Conservation (phyloP, 2,888 invertebrate genomes). For the Galerucella nymphaeae region DNA sequence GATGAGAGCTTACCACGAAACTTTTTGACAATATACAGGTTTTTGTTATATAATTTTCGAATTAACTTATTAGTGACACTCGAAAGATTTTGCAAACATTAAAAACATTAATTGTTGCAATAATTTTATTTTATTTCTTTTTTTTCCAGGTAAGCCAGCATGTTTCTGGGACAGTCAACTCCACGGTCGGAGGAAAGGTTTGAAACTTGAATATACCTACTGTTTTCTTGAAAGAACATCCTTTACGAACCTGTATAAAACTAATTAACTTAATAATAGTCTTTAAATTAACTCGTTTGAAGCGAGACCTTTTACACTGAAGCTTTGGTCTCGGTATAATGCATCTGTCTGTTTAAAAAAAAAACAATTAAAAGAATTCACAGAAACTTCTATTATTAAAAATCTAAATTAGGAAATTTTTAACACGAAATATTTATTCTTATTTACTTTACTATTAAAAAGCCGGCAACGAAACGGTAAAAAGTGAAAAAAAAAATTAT, state of each 20-base stretch:
- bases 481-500: too few species aligned
- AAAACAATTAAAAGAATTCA: neutral
- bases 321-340: constrained; percentile 1
- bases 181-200: neutral
- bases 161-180: neutral
- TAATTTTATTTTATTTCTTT: neutral
- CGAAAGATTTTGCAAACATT: neutral
- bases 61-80: neutral
- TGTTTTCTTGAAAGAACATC: neutral
- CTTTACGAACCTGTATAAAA: neutral
- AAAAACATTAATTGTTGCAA: neutral
- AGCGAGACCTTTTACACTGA: neutral
- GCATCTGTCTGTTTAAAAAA: neutral
- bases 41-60: too few species aligned
- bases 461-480: too few species aligned
- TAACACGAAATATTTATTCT: too few species aligned
- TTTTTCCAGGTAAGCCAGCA: constrained; percentile 12
- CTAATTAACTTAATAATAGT: constrained; percentile 6
- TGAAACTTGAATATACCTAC: neutral
- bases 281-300: constrained; percentile 1
- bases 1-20: neutral
- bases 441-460: too few species aligned
- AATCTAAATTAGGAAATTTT: too few species aligned
- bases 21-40: neutral
- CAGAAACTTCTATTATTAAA: neutral